Percentiles rank a stretch among this genome's conserved stretches.
phyloP scores from a whole-genome alignment of 2,888 invertebrate species.

The Amblyjoppa fuscipennis region DNA sequence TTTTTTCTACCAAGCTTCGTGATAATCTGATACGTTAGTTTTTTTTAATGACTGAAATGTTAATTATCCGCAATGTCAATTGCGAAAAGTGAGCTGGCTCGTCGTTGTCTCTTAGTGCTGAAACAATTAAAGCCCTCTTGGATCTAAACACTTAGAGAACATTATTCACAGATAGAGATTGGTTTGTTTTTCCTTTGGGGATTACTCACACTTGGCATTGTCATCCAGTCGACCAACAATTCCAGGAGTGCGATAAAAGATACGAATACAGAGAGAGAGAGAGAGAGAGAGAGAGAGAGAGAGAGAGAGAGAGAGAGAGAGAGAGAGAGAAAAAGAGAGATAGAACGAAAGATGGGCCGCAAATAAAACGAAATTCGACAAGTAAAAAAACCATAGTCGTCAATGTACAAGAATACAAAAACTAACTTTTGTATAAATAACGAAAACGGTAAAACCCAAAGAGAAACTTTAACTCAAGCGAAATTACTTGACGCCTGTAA shows the following conservation, averaged over 20 bases:
- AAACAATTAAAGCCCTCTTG: slow-evolving; percentile 42
- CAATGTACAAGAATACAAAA: slow-evolving; percentile 12
- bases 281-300: slow-evolving; percentile 62
- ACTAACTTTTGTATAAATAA: slow-evolving; percentile 20
- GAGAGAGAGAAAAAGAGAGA: slow-evolving; percentile 29
- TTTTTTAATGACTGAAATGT: background rate
- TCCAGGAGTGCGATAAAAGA: slow-evolving; percentile 84
- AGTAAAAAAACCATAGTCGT: slow-evolving; percentile 37
- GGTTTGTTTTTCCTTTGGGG: slow-evolving; percentile 73
- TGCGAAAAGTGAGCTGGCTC: slow-evolving; percentile 44
- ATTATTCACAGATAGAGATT: slow-evolving; percentile 56
- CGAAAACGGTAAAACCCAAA: slow-evolving; percentile 45
- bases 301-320: slow-evolving; percentile 72
- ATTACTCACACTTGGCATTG: slow-evolving; percentile 84
- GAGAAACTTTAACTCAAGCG: slow-evolving; percentile 60
- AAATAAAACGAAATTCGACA: slow-evolving; percentile 49
- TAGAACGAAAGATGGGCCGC: slow-evolving; percentile 48
- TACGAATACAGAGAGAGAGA: slow-evolving; percentile 76
- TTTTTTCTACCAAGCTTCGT: background rate
- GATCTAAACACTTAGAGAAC: slow-evolving; percentile 64
- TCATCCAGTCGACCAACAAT: slow-evolving; percentile 85
- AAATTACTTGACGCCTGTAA: slow-evolving; percentile 76
- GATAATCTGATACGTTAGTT: background rate
- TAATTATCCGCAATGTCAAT: background rate
- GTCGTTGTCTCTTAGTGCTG: slow-evolving; percentile 38